A percentile compares a stretch with the other conserved stretches of the same genome.
These are phyloP conservation scores for Rhagium mordax DNA, from an alignment of 2,888 invertebrate species.

Conservation along the genomic window DNA sequence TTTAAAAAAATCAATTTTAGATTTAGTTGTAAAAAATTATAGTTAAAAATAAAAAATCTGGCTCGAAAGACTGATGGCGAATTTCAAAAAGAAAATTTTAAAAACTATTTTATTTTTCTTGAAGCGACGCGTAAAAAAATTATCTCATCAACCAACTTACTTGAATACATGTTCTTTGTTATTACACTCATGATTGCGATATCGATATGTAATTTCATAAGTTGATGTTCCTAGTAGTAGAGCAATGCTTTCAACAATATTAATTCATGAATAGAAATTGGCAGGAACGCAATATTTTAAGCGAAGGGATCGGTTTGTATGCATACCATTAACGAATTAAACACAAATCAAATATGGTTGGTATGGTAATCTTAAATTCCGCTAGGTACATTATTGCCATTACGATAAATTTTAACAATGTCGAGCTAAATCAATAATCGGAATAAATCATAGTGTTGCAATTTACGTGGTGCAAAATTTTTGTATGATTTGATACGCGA, in stretches of 20 bases:
- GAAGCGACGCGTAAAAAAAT: too few relatives aligned
- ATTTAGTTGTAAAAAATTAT: too few relatives aligned
- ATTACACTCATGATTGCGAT: too few relatives aligned
- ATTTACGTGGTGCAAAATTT: neutral
- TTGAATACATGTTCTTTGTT: too few relatives aligned
- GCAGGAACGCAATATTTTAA: conserved; percentile 47
- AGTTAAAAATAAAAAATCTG: too few relatives aligned
- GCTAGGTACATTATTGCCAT: neutral
- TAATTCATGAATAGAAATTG: conserved; percentile 51
- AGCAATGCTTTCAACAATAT: conserved; percentile 53
- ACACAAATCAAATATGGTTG: conserved; percentile 40
- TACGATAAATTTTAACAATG: neutral
- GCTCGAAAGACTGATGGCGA: too few relatives aligned
- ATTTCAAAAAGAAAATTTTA: too few relatives aligned
- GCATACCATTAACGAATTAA: conserved; percentile 47
- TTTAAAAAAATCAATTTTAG: too few relatives aligned
- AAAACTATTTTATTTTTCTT: too few relatives aligned
- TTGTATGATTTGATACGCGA: too few relatives aligned
- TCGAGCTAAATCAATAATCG: neutral
- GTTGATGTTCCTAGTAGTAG: conserved; percentile 46
- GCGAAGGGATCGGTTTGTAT: conserved; percentile 39
- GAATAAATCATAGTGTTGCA: neutral
- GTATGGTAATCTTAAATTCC: conserved; percentile 14
- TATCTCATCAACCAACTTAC: too few relatives aligned
- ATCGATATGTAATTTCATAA: conserved; percentile 48